Evolutionary conservation across 2,797 vertebrate genomes (phyloP).

Genomic region (Rhodeus uyekii): DNA sequence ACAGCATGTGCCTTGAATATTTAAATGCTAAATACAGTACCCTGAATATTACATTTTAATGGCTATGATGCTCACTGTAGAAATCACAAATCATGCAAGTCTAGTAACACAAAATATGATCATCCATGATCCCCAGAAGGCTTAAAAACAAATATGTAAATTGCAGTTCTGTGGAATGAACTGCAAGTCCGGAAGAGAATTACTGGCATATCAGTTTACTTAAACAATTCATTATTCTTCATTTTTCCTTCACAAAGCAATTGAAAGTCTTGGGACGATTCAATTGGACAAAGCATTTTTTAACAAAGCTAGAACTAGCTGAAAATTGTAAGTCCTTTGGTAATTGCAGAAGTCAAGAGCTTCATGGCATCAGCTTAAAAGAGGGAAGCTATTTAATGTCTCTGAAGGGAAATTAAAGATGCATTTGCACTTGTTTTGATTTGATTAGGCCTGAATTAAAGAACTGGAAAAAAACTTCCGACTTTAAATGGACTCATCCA

Average conservation of each 20-base stretch:
- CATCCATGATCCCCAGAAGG: neutral
- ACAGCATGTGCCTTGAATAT: neutral
- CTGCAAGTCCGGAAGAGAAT: no score
- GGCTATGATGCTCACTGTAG: neutral
- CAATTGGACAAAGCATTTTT: neutral
- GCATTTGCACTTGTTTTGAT: neutral
- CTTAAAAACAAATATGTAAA: neutral
- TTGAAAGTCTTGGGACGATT: neutral
- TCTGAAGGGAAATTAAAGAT: neutral
- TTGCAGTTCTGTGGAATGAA: neutral
- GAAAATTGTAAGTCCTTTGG: neutral
- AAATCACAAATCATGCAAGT: neutral
- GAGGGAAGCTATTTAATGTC: neutral
- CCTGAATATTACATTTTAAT: neutral
- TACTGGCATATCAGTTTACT: neutral
- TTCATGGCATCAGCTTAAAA: neutral
- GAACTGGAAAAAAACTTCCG: neutral
- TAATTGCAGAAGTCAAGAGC: neutral
- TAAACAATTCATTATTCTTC: neutral
- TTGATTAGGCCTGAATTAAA: neutral
- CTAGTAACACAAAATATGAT: neutral
- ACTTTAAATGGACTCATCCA: neutral
- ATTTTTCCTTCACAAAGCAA: neutral
- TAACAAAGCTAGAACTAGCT: neutral
- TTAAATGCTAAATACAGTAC: neutral